Evolutionary conservation across 1,140 invertebrate species (phyloP).

Genomic region (Anastrepha obliqua): DNA sequence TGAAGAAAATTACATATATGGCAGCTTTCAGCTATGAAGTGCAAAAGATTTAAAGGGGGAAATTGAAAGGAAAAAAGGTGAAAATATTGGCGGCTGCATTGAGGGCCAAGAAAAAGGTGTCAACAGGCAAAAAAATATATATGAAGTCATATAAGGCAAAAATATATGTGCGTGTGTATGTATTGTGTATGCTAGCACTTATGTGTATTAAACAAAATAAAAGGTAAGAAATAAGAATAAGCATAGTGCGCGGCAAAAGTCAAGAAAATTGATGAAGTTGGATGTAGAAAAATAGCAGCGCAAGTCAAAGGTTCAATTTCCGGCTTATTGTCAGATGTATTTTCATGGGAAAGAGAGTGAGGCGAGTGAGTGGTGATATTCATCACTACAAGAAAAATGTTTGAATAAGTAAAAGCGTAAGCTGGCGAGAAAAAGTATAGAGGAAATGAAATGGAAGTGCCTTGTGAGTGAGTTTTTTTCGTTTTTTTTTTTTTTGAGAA

Average conservation of each 20-base stretch:
- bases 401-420: slow-evolving; percentile 3
- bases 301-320: slow-evolving; percentile 32
- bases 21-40: not conserved
- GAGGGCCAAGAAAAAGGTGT: slow-evolving; percentile 15
- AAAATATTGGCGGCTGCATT: not conserved
- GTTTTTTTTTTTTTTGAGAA: not conserved
- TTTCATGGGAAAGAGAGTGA: not conserved
- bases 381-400: slow-evolving; percentile 41
- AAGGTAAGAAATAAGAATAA: not conserved
- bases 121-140: slow-evolving; percentile 13
- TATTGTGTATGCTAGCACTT: not conserved
- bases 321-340: slow-evolving; percentile 20
- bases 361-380: not conserved
- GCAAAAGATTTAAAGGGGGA: not conserved
- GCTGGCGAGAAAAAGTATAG: not conserved
- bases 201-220: slow-evolving; percentile 13
- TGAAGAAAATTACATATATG: not conserved
- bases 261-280: slow-evolving; percentile 35
- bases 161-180: not conserved
- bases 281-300: slow-evolving; percentile 32
- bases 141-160: not conserved
- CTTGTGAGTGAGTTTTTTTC: not conserved
- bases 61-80: not conserved
- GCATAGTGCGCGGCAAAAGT: not conserved
- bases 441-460: slow-evolving; percentile 31